phyloP scores from a whole-genome alignment of 2,888 invertebrate species.

The Microplitis manilae region DNA sequence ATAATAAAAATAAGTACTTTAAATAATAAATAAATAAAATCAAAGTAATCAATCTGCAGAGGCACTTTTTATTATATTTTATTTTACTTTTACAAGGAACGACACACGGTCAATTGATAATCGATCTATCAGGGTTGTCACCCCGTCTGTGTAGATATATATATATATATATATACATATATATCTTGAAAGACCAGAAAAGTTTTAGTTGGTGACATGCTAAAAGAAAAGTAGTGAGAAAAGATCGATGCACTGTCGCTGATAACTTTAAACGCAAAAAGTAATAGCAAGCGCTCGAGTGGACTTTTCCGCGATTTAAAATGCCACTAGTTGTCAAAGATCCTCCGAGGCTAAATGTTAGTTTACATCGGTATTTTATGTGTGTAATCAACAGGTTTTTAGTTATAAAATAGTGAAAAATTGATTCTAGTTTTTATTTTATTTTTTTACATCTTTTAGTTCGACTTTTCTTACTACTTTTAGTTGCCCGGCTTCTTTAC shows the following conservation, averaged over 20 bases:
- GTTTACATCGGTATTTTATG: background rate
- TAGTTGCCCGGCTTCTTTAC: background rate
- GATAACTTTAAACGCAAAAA: constrained; percentile 36
- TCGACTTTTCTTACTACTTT: background rate
- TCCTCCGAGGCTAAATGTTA: background rate
- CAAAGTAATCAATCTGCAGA: background rate
- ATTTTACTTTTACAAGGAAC: background rate
- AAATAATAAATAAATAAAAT: background rate
- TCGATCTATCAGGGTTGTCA: constrained; percentile 19
- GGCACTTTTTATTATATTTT: too few relatives aligned
- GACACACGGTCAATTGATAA: constrained; percentile 27
- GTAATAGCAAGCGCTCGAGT: constrained; percentile 22
- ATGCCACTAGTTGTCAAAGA: background rate
- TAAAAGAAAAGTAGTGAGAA: constrained; percentile 36
- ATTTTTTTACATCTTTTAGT: background rate
- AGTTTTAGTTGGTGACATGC: constrained; percentile 32
- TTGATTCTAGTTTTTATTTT: constrained; percentile 2
- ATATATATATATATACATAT: background rate
- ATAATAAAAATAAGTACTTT: background rate
- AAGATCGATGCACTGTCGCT: constrained; percentile 49
- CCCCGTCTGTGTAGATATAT: constrained; percentile 12
- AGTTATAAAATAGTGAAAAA: constrained; percentile 6
- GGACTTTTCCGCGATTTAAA: constrained; percentile 25
- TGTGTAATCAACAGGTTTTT: constrained; percentile 27
- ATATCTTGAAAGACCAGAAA: constrained; percentile 5